phyloP scores from a whole-genome alignment of 2,113 vertebrate species.

The Laterallus jamaicensis region DNA sequence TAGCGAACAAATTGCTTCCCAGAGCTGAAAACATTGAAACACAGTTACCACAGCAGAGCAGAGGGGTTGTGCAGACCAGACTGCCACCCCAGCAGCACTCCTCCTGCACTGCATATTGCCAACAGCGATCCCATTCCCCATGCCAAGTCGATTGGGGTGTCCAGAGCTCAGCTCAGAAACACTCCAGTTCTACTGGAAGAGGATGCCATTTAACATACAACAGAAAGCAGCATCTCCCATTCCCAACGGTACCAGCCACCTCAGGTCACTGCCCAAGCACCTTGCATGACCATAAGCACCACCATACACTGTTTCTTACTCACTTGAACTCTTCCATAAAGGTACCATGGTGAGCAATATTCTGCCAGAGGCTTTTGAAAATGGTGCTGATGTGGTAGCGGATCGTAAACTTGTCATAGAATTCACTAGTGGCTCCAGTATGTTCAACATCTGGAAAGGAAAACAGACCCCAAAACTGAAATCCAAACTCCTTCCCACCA shows the following conservation, averaged over 20 bases:
- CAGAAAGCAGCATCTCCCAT: neutral
- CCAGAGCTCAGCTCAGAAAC: neutral
- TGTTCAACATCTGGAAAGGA: constrained; percentile 90
- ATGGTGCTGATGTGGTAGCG: constrained; percentile 99
- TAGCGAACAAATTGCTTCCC: constrained; percentile 99
- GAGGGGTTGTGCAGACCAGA: neutral
- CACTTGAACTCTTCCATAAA: constrained; percentile 99
- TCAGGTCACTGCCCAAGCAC: neutral
- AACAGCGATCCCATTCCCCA: neutral
- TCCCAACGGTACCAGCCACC: neutral
- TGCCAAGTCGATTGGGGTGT: neutral
- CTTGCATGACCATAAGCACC: neutral
- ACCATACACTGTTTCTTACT: constrained; percentile 62
- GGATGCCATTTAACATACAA: neutral
- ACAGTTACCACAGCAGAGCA: neutral
- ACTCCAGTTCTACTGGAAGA: neutral
- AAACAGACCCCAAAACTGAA: neutral
- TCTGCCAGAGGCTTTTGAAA: constrained; percentile 99
- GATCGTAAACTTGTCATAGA: constrained; percentile 99
- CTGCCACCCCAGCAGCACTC: neutral
- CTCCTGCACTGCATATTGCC: neutral
- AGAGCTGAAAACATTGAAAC: constrained; percentile 78
- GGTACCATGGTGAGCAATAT: constrained; percentile 95
- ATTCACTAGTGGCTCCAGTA: constrained; percentile 96
- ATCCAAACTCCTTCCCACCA: neutral